Evolutionary conservation across 2,113 vertebrate genomes (phyloP).

Genomic region (Equus przewalskii): DNA sequence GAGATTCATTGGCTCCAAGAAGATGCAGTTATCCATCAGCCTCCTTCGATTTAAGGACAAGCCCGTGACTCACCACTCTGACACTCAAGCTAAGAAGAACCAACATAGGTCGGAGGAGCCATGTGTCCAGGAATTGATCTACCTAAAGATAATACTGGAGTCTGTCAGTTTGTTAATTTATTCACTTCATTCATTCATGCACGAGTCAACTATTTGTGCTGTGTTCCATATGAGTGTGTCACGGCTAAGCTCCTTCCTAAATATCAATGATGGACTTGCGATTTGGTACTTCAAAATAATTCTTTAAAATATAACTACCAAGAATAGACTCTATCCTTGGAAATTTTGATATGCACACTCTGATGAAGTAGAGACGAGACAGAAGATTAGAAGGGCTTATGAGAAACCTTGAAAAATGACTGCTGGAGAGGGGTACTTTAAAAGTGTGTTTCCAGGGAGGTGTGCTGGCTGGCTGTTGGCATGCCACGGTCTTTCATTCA

Average conservation of each 20-base stretch:
- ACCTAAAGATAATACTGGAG: background rate
- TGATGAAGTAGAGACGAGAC: background rate
- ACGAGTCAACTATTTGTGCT: background rate
- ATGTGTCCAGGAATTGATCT: background rate
- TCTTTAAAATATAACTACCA: constrained; percentile 22
- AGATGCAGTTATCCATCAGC: background rate
- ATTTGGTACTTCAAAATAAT: constrained; percentile 32
- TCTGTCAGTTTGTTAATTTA: background rate
- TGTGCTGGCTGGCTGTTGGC: background rate
- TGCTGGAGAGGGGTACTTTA: background rate
- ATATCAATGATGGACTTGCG: background rate
- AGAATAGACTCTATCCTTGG: background rate
- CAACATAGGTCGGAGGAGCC: background rate
- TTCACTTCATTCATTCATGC: background rate
- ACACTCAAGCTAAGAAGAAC: background rate
- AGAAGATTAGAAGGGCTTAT: background rate
- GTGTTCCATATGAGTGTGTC: background rate
- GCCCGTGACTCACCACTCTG: background rate
- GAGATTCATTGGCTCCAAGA: background rate
- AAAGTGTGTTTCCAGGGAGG: background rate
- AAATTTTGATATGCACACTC: background rate
- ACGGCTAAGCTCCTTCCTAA: background rate
- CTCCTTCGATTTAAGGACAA: background rate
- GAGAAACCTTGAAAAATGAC: background rate
- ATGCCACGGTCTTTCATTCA: background rate